phyloP scores from a whole-genome alignment of 1,140 invertebrate genomes.

The Heliothis virescens region DNA sequence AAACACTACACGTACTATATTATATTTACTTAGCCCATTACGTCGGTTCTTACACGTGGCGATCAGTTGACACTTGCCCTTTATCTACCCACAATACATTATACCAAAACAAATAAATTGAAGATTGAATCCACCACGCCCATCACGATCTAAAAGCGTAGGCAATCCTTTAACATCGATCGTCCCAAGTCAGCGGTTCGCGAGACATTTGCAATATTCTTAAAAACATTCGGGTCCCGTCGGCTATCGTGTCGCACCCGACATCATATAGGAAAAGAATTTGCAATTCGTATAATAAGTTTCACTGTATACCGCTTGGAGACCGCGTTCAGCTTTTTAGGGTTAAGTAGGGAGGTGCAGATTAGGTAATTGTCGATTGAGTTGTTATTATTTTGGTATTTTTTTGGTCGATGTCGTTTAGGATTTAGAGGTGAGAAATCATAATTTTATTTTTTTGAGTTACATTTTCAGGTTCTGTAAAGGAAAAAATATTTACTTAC shows the following conservation, averaged over 20 bases:
- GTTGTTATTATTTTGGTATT: not conserved
- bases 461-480: not conserved
- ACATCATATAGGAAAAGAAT: slow-evolving; percentile 59
- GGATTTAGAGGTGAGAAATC: not conserved
- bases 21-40: not conserved
- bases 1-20: too few relatives aligned
- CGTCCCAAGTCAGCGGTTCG: slow-evolving; percentile 60
- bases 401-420: not conserved
- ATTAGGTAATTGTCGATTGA: slow-evolving; percentile 16
- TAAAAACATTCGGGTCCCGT: slow-evolving; percentile 67
- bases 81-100: slow-evolving; percentile 35
- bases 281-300: slow-evolving; percentile 63
- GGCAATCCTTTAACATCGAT: slow-evolving; percentile 72
- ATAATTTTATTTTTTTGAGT: not conserved
- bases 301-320: slow-evolving; percentile 48
- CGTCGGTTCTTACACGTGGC: slow-evolving; percentile 9
- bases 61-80: slow-evolving; percentile 36
- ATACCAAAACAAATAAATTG: slow-evolving; percentile 49
- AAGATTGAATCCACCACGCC: slow-evolving; percentile 55
- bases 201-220: slow-evolving; percentile 70
- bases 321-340: slow-evolving; percentile 27
- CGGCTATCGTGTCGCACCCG: slow-evolving; percentile 52
- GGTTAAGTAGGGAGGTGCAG: slow-evolving; percentile 18
- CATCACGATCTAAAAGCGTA: slow-evolving; percentile 58
- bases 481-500: too few relatives aligned